Conservation (phyloP, 1,140 invertebrate species). For the fruit fly (Drosophila melanogaster) region DNA sequence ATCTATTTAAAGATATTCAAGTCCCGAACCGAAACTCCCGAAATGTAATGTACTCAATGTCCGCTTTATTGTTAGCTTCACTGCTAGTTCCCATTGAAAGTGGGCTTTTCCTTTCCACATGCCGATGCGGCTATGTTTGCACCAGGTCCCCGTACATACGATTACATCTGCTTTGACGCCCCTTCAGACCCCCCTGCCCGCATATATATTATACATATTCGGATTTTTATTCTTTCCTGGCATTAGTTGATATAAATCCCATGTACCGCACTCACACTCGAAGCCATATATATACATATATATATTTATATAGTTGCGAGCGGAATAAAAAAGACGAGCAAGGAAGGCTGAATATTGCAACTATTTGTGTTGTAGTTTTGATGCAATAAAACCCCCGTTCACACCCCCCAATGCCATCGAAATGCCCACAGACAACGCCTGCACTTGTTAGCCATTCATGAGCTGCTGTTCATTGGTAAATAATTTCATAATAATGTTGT, state of each 20-base stretch:
- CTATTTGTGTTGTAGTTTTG: conserved; percentile 76
- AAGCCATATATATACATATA: conserved; percentile 24
- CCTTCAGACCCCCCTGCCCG: conserved; percentile 10
- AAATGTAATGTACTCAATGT: neutral
- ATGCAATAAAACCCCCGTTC: conserved; percentile 33
- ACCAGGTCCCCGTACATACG: conserved; percentile 8
- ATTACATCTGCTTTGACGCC: conserved; percentile 25
- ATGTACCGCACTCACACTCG: conserved; percentile 52
- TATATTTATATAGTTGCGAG: conserved; percentile 38
- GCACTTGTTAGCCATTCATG: conserved; percentile 76
- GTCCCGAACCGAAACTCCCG: too few relatives aligned
- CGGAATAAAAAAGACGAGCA: conserved; percentile 39
- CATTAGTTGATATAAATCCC: conserved; percentile 44
- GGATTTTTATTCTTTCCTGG: conserved; percentile 45
- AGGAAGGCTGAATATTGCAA: conserved; percentile 66
- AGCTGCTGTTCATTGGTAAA: conserved; percentile 81
- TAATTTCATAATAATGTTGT: conserved; percentile 84
- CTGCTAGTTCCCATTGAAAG: conserved; percentile 19
- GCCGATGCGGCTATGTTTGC: conserved; percentile 11
- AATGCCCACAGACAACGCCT: conserved; percentile 44
- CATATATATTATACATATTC: conserved; percentile 29
- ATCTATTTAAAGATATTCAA: neutral
- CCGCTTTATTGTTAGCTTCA: conserved; percentile 31
- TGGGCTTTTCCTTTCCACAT: conserved; percentile 17
- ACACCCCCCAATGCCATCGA: neutral